These are phyloP conservation scores for Heliocidaris tuberculata DNA, from an alignment of 35 echinoderm and acorn worm genomes.

Conservation along the genomic window DNA sequence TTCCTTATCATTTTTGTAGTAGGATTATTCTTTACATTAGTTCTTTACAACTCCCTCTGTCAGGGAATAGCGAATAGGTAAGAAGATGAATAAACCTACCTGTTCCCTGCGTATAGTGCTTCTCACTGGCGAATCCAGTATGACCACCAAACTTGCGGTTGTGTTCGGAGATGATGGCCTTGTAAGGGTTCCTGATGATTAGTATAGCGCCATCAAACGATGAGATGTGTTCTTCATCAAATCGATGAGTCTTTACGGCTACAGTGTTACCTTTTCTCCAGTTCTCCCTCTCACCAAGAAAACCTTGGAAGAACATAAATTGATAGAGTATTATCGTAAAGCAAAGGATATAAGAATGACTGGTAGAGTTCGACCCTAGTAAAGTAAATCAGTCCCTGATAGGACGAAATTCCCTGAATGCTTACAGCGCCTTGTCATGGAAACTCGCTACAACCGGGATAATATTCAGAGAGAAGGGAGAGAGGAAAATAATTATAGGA, in stretches of 20 bases:
- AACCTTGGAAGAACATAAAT: conserved; percentile 58
- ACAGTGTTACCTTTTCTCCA: conserved; percentile 87
- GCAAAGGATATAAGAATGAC: background rate
- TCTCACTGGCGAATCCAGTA: conserved; percentile 81
- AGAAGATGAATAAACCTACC: conserved; percentile 39
- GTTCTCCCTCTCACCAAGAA: conserved; percentile 80
- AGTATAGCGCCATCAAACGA: conserved; percentile 69
- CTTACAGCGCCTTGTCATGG: too few species aligned
- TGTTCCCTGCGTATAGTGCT: conserved; percentile 87
- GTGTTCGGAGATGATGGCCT: conserved; percentile 96
- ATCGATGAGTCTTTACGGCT: conserved; percentile 80
- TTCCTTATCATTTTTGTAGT: too few species aligned
- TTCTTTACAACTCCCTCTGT: too few species aligned
- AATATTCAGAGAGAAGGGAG: too few species aligned
- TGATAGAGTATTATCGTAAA: too few species aligned
- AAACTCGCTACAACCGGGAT: too few species aligned
- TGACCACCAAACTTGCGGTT: conserved; percentile 97
- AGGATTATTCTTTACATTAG: too few species aligned
- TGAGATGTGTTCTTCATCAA: conserved; percentile 76
- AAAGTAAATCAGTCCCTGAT: too few species aligned
- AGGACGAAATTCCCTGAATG: too few species aligned
- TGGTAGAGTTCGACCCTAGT: background rate
- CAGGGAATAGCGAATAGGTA: too few species aligned
- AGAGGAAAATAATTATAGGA: too few species aligned
- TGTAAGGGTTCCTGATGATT: conserved; percentile 90